These are phyloP conservation scores for Caenorhabditis parvicauda DNA, from an alignment of 2,888 invertebrate species.

Conservation along the genomic window DNA sequence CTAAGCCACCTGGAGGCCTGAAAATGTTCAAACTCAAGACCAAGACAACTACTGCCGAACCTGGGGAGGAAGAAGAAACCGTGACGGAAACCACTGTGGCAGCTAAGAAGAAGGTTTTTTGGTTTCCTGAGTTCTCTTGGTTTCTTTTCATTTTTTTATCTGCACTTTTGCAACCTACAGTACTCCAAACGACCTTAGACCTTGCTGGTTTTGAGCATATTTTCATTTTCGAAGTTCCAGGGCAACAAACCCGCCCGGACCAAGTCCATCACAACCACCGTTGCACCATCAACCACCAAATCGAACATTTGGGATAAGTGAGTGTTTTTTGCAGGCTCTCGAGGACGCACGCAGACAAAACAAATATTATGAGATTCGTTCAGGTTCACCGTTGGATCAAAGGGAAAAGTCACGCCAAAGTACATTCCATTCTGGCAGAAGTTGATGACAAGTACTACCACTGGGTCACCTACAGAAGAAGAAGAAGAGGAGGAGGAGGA, in stretches of 20 bases:
- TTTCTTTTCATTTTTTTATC: too few relatives aligned
- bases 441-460: constrained; percentile 46
- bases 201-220: neutral
- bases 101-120: constrained; percentile 4
- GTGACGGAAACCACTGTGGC: constrained; percentile 24
- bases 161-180: too few relatives aligned
- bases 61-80: constrained; percentile 14
- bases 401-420: constrained; percentile 48
- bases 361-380: constrained; percentile 1
- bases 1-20: constrained; percentile 25
- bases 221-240: neutral
- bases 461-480: constrained; percentile 28
- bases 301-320: constrained; percentile 54
- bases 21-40: constrained; percentile 28
- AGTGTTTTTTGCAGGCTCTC: constrained; percentile 7
- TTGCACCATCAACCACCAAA: constrained; percentile 34
- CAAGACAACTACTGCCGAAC: constrained; percentile 13
- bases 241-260: too few relatives aligned
- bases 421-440: constrained; percentile 60
- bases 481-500: constrained; percentile 30
- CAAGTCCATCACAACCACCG: too few relatives aligned
- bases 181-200: too few relatives aligned
- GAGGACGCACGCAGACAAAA: constrained; percentile 19
- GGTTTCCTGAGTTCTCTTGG: too few relatives aligned
- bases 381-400: constrained; percentile 50